phyloP scores from a whole-genome alignment of 2,797 vertebrate genomes.

The Heterohyrax brucei region DNA sequence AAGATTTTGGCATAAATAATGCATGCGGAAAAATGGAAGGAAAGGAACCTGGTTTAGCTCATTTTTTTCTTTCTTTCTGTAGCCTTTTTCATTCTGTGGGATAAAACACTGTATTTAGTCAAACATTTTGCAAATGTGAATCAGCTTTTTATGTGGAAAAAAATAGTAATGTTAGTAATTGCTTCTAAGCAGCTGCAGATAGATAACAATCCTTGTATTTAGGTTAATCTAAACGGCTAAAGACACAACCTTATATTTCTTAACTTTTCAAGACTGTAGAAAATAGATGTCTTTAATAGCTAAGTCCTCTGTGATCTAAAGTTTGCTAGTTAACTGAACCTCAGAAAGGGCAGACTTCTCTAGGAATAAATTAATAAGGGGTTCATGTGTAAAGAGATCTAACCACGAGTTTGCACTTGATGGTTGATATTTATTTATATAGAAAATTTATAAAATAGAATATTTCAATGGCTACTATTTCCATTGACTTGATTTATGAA shows the following conservation, averaged over 20 bases:
- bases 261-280: conserved; percentile 35
- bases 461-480: not conserved
- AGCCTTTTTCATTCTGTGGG: not conserved
- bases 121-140: conserved; percentile 16
- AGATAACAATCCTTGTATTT: conserved; percentile 57
- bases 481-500: not conserved
- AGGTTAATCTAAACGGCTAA: conserved; percentile 11
- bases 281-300: not conserved
- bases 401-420: conserved; percentile 20
- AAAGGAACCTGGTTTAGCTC: not conserved
- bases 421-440: conserved; percentile 52
- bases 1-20: conserved; percentile 32
- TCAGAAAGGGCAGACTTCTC: not conserved
- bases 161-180: conserved; percentile 15
- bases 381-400: conserved; percentile 31
- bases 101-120: not conserved
- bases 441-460: not conserved
- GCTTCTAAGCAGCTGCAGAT: not conserved
- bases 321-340: conserved; percentile 11
- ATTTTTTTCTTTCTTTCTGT: conserved; percentile 4
- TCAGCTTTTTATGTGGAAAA: conserved; percentile 46
- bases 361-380: conserved; percentile 5
- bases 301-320: conserved; percentile 27
- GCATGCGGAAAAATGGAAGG: not conserved
- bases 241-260: conserved; percentile 34